Evolutionary conservation across 2,888 invertebrate species (phyloP), one percentile per base, ranked within the genome.

Genomic region (Tineola bisselliella): DNA sequence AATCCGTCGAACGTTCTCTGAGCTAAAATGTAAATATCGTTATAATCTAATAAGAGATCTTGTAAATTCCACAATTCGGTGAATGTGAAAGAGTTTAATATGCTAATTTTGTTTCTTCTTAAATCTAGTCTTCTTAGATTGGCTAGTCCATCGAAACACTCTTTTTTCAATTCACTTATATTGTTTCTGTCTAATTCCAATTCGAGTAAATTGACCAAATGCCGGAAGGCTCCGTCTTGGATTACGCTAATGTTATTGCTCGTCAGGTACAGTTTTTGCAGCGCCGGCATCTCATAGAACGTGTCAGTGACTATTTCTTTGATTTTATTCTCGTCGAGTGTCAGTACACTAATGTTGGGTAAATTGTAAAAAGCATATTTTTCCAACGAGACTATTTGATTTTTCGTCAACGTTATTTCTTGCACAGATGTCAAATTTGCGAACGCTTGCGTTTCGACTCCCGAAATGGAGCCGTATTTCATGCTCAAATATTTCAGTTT

Each of bases 161-260:
- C 93, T 64, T 91, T 90, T 60, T 92, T 93, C 65, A 95, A 81
- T 60, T 92, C 91, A 66, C 90, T 90, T 67, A 95, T 90, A 70
- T 91, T 91, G 82, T 92, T 94, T 67, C 89, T 89, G 73, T 93
- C 94, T 70, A 97, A 81, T 75, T 96, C 95, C 66, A 98, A 80
- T 66, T 93, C 93, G 61, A 92, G 88, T 64, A 97, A 86, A 68
- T 93, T 91, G 6, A 90, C 89, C 70, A 94, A 86, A 68, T 92
- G 90, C 69, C 89, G 88, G 71, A 94, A 96, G 12, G 97, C 93
- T 65, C 93, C 93, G 62, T 95, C 95, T 67, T 97, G 97, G 63
- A 97, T 88, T 31, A 91, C 88, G 67, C 92, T 93, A 65, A 98
- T 89, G 69, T 93, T 92, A 81, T 98, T 98, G 74, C 92, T 92